phyloP scores from a whole-genome alignment of 2,113 vertebrate species.

The Labeo catla region DNA sequence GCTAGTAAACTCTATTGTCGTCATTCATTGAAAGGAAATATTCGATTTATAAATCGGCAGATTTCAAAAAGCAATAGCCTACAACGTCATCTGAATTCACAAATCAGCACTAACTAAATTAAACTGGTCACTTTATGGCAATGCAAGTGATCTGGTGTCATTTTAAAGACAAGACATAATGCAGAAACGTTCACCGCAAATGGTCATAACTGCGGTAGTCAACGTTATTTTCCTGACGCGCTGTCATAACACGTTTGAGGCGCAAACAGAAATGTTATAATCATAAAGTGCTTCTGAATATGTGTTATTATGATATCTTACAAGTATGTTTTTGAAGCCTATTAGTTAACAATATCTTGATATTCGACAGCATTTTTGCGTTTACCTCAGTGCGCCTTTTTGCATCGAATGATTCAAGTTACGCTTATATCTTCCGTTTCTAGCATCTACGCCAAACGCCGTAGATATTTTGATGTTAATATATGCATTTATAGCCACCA shows the following conservation, averaged over 20 bases:
- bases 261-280: not conserved
- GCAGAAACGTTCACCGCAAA: not conserved
- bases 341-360: not conserved
- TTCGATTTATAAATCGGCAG: not conserved
- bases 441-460: not conserved
- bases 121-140: not conserved
- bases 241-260: not conserved
- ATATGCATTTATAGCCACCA: slow-evolving; percentile 18
- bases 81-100: not conserved
- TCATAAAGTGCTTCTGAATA: not conserved
- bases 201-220: not conserved
- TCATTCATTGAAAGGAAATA: not conserved
- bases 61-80: not conserved
- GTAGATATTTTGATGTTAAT: not conserved
- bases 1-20: not conserved
- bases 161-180: not conserved
- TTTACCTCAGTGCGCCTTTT: not conserved
- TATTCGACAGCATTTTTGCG: not conserved
- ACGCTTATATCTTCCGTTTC: not conserved
- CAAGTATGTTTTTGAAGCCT: not conserved
- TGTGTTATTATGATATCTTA: not conserved
- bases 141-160: not conserved
- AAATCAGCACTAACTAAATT: no score
- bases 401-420: not conserved
- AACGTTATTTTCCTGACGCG: not conserved